Evolutionary conservation across 2,113 vertebrate species (phyloP).

Genomic region (Coreoperca whiteheadi): DNA sequence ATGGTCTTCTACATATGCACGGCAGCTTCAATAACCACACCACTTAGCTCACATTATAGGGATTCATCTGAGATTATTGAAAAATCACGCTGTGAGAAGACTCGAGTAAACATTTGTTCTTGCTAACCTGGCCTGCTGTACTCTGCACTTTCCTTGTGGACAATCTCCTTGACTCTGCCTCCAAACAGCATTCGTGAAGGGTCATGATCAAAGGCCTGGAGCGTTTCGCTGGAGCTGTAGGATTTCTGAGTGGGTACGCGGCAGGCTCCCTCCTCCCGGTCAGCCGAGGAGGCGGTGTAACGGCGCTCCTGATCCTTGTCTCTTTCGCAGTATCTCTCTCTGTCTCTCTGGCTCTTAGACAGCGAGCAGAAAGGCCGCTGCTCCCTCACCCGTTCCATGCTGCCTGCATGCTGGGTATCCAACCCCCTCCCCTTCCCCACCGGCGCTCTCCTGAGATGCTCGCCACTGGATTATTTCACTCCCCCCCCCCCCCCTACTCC

Average conservation of each 20-base stretch:
- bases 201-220: constrained; percentile 98
- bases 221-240: constrained; percentile 97
- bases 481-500: constrained; percentile 47
- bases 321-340: constrained; percentile 74
- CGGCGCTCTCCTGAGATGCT: constrained; percentile 58
- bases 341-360: constrained; percentile 94
- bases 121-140: constrained; percentile 92
- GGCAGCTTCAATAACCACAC: not conserved
- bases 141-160: constrained; percentile 92
- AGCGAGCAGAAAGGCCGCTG: constrained; percentile 97
- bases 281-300: constrained; percentile 90
- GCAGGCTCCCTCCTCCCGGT: constrained; percentile 88
- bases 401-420: constrained; percentile 92
- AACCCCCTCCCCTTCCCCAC: constrained; percentile 81
- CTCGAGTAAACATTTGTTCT: constrained; percentile 22
- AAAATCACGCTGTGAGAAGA: not conserved
- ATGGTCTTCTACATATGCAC: not conserved
- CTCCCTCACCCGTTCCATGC: constrained; percentile 98
- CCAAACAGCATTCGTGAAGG: constrained; percentile 92
- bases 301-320: constrained; percentile 83
- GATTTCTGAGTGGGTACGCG: constrained; percentile 97
- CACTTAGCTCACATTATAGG: constrained; percentile 6
- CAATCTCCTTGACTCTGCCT: constrained; percentile 94
- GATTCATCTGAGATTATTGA: not conserved
- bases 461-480: constrained; percentile 64